Conservation (phyloP, 2,888 invertebrate genomes). For the Uloborus plumipes region DNA sequence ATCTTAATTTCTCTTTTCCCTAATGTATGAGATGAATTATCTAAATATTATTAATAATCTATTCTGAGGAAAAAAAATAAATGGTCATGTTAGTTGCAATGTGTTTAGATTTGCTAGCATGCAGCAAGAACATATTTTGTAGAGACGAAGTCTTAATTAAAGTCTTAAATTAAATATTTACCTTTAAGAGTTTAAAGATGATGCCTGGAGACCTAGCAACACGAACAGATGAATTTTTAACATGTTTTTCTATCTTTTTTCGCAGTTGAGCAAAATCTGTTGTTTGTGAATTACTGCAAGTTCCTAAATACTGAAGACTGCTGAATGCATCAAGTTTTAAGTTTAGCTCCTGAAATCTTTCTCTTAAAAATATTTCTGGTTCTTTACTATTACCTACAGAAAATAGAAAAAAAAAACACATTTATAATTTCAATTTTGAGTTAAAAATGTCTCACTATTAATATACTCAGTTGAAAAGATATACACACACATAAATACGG, state of each 20-base stretch:
- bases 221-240: slow-evolving; percentile 80
- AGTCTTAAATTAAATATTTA: slow-evolving; percentile 68
- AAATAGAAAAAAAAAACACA: slow-evolving; percentile 5
- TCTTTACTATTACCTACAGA: slow-evolving; percentile 48
- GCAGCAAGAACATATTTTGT: too few relatives aligned
- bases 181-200: slow-evolving; percentile 79
- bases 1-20: too few relatives aligned
- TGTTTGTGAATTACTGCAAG: slow-evolving; percentile 67
- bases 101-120: too few relatives aligned
- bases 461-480: too few relatives aligned
- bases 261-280: slow-evolving; percentile 78
- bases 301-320: slow-evolving; percentile 75
- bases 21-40: too few relatives aligned
- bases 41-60: too few relatives aligned
- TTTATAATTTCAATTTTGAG: too few relatives aligned
- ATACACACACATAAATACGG: too few relatives aligned
- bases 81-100: too few relatives aligned
- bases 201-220: slow-evolving; percentile 79
- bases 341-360: slow-evolving; percentile 77
- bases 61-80: too few relatives aligned
- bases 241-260: slow-evolving; percentile 76
- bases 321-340: slow-evolving; percentile 81
- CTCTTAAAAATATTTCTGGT: slow-evolving; percentile 71
- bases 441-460: too few relatives aligned
- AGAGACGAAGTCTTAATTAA: too few relatives aligned